Evolutionary conservation across 2,888 invertebrate species (phyloP), one percentile per base, ranked within the genome.

Genomic region (Sesamia inferens): DNA sequence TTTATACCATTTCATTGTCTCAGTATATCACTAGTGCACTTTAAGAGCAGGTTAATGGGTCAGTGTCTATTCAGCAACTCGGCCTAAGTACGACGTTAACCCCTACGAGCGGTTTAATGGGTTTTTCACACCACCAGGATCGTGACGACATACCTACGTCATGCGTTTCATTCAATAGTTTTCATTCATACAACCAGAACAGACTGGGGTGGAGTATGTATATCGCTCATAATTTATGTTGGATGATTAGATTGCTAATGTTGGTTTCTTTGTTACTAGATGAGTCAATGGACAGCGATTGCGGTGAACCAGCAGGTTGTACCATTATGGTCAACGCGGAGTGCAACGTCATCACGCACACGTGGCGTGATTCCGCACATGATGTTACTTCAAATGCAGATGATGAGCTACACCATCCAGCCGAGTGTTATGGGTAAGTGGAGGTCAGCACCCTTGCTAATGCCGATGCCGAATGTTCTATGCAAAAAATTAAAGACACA

Each of bases 401-500:
- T 47, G 88, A 87, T 68, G 91, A 92, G 39, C 84, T 94, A 0
- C 88, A 87, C 22, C 87, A 91, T 47, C 90, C 92, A 8, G 91
- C 95, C 0, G 92, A 94, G 8, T 94, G 93, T 79, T 91, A 93
- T 14, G 94, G 94, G 95, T 93, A 86, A 88, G 88, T 73, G 7
- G 5, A 57, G n/a, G 11, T 78, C 75, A 61, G 39, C 58, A 51
- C 51, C 68, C 71, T 78, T 66, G 42, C 55, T 69, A 68, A 71
- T 16, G 67, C 51, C 14, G 66, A 11, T 71, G 74, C 71, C 66
- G 66, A 74, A 74, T 71, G 68, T 78, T 82, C 71, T 57, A 48
- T 48, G 47, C 13, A 57, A 0, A 55, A 47, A 47, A 61, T 61
- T 8, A 55, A 55, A 78, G 7, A 48, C 55, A 78, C 61, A 78